Base-by-base conservation (phyloP, 2,113 vertebrate species). In the Oncorhynchus kisutch region DNA sequence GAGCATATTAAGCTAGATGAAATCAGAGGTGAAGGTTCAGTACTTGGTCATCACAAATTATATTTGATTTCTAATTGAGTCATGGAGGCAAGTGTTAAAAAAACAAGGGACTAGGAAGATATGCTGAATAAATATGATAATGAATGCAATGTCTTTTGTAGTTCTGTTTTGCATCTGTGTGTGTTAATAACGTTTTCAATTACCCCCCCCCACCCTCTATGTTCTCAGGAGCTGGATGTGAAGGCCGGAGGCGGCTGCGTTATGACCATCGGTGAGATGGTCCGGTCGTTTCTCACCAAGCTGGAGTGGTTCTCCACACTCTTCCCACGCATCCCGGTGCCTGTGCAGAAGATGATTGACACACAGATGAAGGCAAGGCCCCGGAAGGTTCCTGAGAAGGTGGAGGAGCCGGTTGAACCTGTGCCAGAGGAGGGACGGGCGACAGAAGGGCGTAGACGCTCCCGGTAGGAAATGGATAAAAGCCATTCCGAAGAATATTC, bases 301-400 rank as follows among this genome's bases (percentile, higher is more conserved):
- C 93, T 99, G 66, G 98, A 99, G 85, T 99, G 98, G 98, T 99
- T 99, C 91, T 99, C 98, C 80, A 99, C 98, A 0, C 89, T 99
- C 79, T 99, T 99, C 76, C 98, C 98, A 69, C 96, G 98, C 82
- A 99, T 99, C 90, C 97, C 98, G 4, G 98, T 99, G 82, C 98
- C 98, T 57, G 97, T 98, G 75, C 98, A 99, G 91, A 99, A 99
- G 89, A 91, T 92, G 57, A 97, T 99, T 68, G 98, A 99, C 89
- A 95, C 96, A 81, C 96, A 98, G 83, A 96, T 99, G 84, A 99
- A 99, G 94, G 95, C 92, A 25, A 92, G 95, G 82, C 98, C 98
- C 67, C 95, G 97, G 60, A 99, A 97, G 90, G 89, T 96, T 31
- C 84, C 82, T 0, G 94, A 94, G 87, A 96, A 96, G 82, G 96